phyloP scores from a whole-genome alignment of 92 coral and sea anemone species.

The Parazoanthus swiftii region DNA sequence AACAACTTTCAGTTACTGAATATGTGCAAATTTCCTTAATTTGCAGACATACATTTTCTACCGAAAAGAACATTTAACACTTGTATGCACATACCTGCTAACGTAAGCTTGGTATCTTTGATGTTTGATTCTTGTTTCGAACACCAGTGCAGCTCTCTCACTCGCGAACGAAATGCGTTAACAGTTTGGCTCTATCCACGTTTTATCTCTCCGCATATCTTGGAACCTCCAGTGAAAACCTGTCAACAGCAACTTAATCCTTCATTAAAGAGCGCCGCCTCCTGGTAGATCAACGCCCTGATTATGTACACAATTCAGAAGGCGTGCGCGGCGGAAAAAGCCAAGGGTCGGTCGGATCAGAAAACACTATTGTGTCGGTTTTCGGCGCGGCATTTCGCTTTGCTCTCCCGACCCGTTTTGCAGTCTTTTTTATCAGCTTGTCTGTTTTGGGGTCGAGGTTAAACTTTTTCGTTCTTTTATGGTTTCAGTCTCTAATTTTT shows the following conservation, averaged over 20 bases:
- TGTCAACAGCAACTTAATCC: conserved; percentile 43
- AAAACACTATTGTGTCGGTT: too few species aligned
- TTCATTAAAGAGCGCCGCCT: conserved; percentile 39
- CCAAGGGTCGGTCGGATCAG: too few species aligned
- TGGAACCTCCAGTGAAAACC: not conserved
- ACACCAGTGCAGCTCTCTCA: not conserved
- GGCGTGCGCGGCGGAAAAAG: too few species aligned
- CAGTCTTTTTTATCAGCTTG: too few species aligned
- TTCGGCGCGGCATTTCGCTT: too few species aligned
- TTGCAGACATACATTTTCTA: not conserved
- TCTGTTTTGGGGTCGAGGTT: too few species aligned
- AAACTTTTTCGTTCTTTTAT: too few species aligned
- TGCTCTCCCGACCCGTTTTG: too few species aligned
- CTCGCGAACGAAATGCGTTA: not conserved
- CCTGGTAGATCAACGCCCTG: too few species aligned
- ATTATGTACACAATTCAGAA: too few species aligned
- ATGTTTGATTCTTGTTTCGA: not conserved
- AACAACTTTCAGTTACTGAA: not conserved
- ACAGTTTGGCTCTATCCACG: not conserved
- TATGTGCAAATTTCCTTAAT: not conserved
- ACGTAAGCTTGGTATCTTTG: not conserved
- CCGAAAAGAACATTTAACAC: not conserved
- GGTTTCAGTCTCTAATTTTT: too few species aligned
- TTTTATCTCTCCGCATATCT: conserved; percentile 14
- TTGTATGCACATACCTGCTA: not conserved